Conservation (phyloP, 2,113 vertebrate genomes). For the Rhea pennata region DNA sequence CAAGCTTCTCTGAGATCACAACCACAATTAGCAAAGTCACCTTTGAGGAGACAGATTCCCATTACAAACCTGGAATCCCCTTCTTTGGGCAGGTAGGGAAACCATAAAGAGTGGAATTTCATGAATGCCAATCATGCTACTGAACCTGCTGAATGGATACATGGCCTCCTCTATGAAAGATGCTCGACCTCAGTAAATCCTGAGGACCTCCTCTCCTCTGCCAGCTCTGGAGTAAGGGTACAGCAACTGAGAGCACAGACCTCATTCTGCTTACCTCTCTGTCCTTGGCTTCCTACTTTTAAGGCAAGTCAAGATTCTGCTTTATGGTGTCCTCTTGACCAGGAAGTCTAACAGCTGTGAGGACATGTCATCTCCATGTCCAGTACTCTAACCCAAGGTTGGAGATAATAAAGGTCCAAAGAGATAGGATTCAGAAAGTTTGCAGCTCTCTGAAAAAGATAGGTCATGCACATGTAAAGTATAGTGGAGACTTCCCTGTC, state of each 20-base stretch:
- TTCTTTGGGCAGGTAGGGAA: conserved; percentile 76
- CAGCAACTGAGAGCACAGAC: background rate
- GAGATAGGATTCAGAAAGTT: background rate
- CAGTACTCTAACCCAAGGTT: background rate
- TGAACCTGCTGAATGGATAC: background rate
- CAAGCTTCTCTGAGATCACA: conserved; percentile 63
- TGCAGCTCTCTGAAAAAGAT: background rate
- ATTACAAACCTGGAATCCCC: conserved; percentile 75
- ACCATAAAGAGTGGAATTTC: background rate
- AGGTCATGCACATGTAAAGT: background rate
- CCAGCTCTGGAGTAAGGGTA: background rate
- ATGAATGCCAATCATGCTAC: background rate
- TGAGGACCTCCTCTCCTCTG: background rate
- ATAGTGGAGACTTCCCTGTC: background rate
- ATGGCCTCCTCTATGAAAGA: background rate
- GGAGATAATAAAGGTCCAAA: background rate
- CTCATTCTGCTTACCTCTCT: background rate
- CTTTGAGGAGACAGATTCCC: conserved; percentile 62
- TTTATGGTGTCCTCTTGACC: background rate
- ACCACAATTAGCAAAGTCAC: conserved; percentile 62
- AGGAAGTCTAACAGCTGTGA: background rate
- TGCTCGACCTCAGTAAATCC: background rate
- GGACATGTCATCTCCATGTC: background rate
- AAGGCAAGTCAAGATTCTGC: background rate
- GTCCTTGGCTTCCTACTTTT: background rate